phyloP scores from a whole-genome alignment of 2,888 invertebrate genomes.

The Operophtera brumata region DNA sequence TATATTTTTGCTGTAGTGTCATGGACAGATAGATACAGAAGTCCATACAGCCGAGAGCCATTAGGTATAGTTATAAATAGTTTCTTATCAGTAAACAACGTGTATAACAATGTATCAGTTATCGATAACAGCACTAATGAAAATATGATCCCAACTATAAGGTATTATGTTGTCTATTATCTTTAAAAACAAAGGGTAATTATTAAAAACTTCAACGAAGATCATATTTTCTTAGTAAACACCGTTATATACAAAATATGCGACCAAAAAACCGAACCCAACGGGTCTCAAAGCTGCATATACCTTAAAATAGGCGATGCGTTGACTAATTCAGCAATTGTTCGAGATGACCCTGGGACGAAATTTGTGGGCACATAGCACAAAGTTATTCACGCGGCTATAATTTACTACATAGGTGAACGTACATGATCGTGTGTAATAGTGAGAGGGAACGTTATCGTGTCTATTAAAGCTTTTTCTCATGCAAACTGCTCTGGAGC shows the following conservation, averaged over 20 bases:
- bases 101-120: conserved; percentile 58
- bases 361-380: neutral
- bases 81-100: conserved; percentile 51
- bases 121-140: conserved; percentile 45
- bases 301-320: neutral
- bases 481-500: conserved; percentile 68
- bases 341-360: neutral
- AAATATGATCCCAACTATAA: conserved; percentile 30
- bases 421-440: conserved; percentile 72
- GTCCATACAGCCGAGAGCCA: conserved; percentile 35
- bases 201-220: conserved; percentile 11
- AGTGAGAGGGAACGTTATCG: conserved; percentile 61
- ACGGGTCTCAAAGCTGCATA: neutral
- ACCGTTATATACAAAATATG: neutral
- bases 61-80: conserved; percentile 14
- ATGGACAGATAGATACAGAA: conserved; percentile 21
- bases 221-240: conserved; percentile 2
- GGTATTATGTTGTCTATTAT: conserved; percentile 30
- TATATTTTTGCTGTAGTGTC: neutral
- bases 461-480: conserved; percentile 69
- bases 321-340: neutral
- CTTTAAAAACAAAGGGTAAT: conserved; percentile 35
- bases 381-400: neutral
- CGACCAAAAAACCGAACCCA: neutral
- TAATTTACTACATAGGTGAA: conserved; percentile 31